Percentiles rank a stretch among this genome's conserved stretches.
phyloP scores from a whole-genome alignment of 2,888 invertebrate genomes.

The Drosophila niveifrons region DNA sequence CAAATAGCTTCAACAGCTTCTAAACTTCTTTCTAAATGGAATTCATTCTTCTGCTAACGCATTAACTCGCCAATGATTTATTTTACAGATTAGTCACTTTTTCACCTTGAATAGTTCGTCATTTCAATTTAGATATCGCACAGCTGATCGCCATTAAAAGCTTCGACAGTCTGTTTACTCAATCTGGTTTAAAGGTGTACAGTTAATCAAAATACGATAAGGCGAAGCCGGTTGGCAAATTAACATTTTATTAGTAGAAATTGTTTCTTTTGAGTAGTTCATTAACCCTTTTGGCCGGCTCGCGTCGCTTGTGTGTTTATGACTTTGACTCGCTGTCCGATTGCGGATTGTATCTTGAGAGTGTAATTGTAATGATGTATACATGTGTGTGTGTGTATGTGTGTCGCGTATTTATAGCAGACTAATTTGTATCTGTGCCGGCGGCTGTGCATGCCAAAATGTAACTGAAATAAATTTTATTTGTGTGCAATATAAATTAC shows the following conservation, averaged over 20 bases:
- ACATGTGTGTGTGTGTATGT: constrained; percentile 3
- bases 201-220: constrained; percentile 49
- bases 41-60: neutral
- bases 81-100: neutral
- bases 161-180: neutral
- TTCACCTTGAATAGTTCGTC: constrained; percentile 14
- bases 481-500: constrained; percentile 74
- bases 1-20: no score
- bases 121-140: neutral
- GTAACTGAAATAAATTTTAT: constrained; percentile 76
- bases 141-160: constrained; percentile 40
- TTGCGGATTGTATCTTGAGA: constrained; percentile 46
- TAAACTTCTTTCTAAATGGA: neutral
- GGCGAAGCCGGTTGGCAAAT: constrained; percentile 46
- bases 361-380: neutral
- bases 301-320: constrained; percentile 53
- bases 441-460: constrained; percentile 65
- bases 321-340: constrained; percentile 34
- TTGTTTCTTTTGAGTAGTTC: constrained; percentile 52
- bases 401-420: constrained; percentile 68
- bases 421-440: constrained; percentile 70
- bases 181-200: constrained; percentile 8
- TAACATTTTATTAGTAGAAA: constrained; percentile 71
- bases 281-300: constrained; percentile 56
- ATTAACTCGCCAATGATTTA: neutral